Conservation (phyloP, 2,797 vertebrate species). For the Rhodeus uyekii region DNA sequence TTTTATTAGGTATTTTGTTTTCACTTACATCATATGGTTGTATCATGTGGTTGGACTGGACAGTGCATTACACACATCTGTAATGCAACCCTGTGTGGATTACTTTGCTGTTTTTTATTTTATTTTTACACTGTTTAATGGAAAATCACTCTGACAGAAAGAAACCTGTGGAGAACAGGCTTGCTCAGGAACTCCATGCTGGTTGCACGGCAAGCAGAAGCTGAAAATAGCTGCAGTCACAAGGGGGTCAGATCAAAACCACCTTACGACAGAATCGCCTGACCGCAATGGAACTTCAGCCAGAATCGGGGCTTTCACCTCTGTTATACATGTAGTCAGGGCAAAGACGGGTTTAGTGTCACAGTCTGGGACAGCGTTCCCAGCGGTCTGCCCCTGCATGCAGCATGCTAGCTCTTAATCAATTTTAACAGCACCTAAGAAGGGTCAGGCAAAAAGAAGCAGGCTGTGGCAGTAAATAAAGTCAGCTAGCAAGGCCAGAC, state of each 20-base stretch:
- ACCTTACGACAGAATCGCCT: constrained; percentile 23
- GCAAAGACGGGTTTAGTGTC: constrained; percentile 6
- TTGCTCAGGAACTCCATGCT: constrained; percentile 50
- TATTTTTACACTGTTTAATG: constrained; percentile 15
- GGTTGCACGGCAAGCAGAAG: constrained; percentile 47
- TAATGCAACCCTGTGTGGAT: neutral
- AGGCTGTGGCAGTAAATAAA: constrained; percentile 23
- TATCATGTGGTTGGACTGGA: neutral
- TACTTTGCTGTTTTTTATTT: neutral
- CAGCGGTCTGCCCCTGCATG: neutral
- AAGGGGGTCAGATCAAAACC: constrained; percentile 51
- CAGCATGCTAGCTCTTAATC: neutral
- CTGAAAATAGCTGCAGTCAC: constrained; percentile 58
- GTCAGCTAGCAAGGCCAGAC: neutral
- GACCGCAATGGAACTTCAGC: constrained; percentile 40
- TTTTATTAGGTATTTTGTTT: neutral
- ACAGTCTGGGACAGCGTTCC: neutral
- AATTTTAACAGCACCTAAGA: constrained; percentile 18
- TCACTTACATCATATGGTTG: neutral
- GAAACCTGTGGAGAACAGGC: constrained; percentile 44
- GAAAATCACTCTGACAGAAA: constrained; percentile 36
- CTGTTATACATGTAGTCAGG: constrained; percentile 35
- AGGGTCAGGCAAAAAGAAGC: constrained; percentile 5
- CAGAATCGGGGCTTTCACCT: constrained; percentile 40
- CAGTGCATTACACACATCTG: neutral